phyloP scores from a whole-genome alignment of 1,140 invertebrate genomes.

The Apis cerana region DNA sequence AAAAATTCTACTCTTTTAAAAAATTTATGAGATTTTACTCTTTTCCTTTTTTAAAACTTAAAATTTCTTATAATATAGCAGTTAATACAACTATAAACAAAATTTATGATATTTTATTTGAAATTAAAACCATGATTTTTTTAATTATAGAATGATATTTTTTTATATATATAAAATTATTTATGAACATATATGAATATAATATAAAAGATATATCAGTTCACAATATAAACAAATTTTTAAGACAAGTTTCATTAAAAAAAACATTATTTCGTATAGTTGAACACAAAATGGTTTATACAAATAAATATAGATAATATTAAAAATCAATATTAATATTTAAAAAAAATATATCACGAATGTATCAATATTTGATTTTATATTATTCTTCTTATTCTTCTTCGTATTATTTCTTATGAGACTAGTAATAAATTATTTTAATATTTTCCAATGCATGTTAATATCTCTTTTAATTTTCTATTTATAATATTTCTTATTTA shows the following conservation, averaged over 20 bases:
- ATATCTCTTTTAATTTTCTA: neutral
- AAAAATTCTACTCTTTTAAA: too few species aligned
- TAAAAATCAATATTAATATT: neutral
- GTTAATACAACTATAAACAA: neutral
- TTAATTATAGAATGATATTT: slow-evolving; percentile 13
- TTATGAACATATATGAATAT: slow-evolving; percentile 3
- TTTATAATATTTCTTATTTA: neutral
- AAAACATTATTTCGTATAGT: neutral
- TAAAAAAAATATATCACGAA: slow-evolving; percentile 8
- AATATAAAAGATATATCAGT: neutral
- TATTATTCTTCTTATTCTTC: neutral
- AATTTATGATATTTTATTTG: neutral
- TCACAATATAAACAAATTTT: slow-evolving; percentile 2
- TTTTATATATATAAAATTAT: slow-evolving; percentile 13
- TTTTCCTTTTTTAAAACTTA: neutral
- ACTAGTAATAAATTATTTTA: neutral
- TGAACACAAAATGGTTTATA: slow-evolving; percentile 17
- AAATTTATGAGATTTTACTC: neutral
- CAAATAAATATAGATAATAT: slow-evolving; percentile 1
- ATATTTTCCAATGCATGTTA: neutral
- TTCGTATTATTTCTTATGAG: neutral
- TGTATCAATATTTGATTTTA: neutral
- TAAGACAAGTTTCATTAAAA: neutral
- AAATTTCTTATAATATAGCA: neutral
- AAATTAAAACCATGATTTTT: slow-evolving; percentile 1